Evolutionary conservation across 2,797 vertebrate genomes (phyloP).

Genomic region (Spinus olivaceus): DNA sequence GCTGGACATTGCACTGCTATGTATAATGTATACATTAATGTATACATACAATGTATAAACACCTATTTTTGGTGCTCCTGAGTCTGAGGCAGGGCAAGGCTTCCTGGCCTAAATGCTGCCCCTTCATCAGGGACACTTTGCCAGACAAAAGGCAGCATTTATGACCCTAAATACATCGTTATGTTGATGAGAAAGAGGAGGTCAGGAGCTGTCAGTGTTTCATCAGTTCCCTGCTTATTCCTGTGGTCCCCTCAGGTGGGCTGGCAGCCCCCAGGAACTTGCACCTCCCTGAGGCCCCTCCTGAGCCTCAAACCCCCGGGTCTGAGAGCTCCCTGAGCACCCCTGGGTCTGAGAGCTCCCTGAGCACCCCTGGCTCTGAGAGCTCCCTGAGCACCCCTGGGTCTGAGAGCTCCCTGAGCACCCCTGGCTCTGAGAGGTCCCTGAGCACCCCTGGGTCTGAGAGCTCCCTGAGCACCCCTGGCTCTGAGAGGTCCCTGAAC

Average conservation of each 20-base stretch:
- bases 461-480: no score
- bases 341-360: no score
- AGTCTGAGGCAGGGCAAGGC: neutral
- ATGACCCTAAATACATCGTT: neutral
- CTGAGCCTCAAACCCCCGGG: no score
- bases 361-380: no score
- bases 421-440: no score
- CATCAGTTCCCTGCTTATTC: neutral
- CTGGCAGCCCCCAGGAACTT: neutral
- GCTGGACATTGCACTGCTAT: neutral
- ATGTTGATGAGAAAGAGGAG: neutral
- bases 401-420: no score
- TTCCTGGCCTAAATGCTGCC: neutral
- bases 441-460: no score
- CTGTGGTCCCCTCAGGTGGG: neutral
- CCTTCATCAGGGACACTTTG: neutral
- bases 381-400: no score
- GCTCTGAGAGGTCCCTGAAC: no score
- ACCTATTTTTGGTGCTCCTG: neutral
- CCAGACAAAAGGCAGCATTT: neutral
- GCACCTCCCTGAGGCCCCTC: neutral
- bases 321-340: neutral
- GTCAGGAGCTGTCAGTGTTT: neutral
- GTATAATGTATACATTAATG: neutral
- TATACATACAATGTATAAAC: neutral